phyloP scores from a whole-genome alignment of 2,113 vertebrate species.

The Okapia johnstoni region DNA sequence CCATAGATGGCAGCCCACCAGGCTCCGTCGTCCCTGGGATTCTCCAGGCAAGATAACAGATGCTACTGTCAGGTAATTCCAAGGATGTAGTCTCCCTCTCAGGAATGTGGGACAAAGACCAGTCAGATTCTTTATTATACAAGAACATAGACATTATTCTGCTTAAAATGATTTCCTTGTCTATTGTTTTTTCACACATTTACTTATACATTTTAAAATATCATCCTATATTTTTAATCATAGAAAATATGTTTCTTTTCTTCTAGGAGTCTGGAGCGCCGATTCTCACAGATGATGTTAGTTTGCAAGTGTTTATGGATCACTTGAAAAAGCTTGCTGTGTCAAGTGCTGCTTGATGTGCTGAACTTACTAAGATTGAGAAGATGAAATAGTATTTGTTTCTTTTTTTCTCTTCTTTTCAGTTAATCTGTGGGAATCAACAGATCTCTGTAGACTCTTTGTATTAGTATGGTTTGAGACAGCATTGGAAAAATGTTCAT shows the following conservation, averaged over 20 bases:
- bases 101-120: neutral
- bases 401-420: conserved; percentile 67
- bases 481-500: conserved; percentile 50
- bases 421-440: conserved; percentile 29
- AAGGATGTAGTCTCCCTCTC: neutral
- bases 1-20: too few relatives aligned
- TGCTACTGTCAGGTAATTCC: neutral
- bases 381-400: conserved; percentile 63
- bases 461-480: conserved; percentile 44
- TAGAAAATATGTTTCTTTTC: conserved; percentile 18
- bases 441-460: conserved; percentile 25
- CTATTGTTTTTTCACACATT: neutral
- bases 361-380: conserved; percentile 35
- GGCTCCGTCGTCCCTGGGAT: too few relatives aligned
- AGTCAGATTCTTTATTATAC: neutral
- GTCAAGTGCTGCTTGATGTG: conserved; percentile 92
- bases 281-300: conserved; percentile 97
- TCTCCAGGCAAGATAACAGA: neutral
- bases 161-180: neutral
- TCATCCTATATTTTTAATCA: neutral
- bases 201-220: neutral
- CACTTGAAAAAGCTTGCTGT: conserved; percentile 98
- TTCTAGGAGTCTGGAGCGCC: conserved; percentile 95
- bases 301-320: conserved; percentile 99
- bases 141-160: neutral